Base-by-base conservation (phyloP, 1,140 invertebrate genomes). In the Drosophila subpulchrella region DNA sequence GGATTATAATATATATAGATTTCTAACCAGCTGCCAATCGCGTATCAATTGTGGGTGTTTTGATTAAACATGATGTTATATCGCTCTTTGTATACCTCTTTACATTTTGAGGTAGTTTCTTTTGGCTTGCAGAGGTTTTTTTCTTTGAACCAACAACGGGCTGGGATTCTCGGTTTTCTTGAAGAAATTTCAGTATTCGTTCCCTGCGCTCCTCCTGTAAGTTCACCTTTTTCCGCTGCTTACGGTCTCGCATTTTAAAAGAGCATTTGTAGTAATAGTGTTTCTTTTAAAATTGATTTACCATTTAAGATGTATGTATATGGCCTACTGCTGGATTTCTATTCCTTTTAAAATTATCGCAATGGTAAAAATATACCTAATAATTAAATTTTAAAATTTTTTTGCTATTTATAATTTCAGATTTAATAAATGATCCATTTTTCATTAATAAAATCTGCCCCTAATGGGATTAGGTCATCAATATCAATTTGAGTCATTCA, bases 241-340 rank as follows among this genome's bases (percentile, higher is more conserved):
- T 10, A 7, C 7, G 7, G 6, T 63, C n/a, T 12, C 6, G 6
- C 60, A 62, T 62, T 4, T 32, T 62, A 3, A 15, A n/a, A 42
- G 27, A 15, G 4, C n/a, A 54, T 32, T 42, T 6, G 20, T 17
- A 12, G 55, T 42, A 8, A 27, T 8, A 8, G 15, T 44, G 6
- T 3, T 41, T 13, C 17, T 11, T 58, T 27, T 0, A 6, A 20
- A n/a, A 15, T 15, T 32, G 1, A n/a, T 11, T 15, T 12, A 2
- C 11, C 2, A n/a, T 38, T 41, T n/a, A 17, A 8, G 6, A 27
- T 20, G 12, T 20, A 20, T 32, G 1, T 6, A n/a, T 5, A 13
- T 6, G 17, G 61, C 78, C 66, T 68, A 57, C 78, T 85, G 15
- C n/a, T 98, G 8, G 2, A 55, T 17, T 1, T n/a, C 2, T 11